phyloP scores from a whole-genome alignment of 2,797 vertebrate genomes.

The Oophaga sylvatica region DNA sequence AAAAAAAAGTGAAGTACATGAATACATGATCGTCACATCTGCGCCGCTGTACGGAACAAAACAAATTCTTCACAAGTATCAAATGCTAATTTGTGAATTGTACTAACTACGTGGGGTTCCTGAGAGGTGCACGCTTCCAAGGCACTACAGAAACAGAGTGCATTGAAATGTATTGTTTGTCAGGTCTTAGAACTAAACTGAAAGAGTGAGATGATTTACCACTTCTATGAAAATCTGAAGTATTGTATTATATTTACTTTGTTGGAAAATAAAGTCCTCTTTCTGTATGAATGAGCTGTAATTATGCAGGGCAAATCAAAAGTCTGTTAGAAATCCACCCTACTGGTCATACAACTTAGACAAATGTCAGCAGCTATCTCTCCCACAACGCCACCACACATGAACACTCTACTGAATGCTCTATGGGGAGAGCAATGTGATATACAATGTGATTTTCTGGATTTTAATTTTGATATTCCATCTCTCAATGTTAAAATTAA shows the following conservation, averaged over 20 bases:
- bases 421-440: too few species aligned
- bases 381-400: too few species aligned
- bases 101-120: constrained; percentile 16
- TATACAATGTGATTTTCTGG: too few species aligned
- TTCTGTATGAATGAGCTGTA: background rate
- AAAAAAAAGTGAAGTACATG: constrained; percentile 22
- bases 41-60: constrained; percentile 27
- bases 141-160: constrained; percentile 1
- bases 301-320: background rate
- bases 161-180: background rate
- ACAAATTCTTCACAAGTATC: constrained; percentile 39
- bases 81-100: constrained; percentile 30
- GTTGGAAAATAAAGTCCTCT: background rate
- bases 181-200: background rate
- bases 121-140: constrained; percentile 9
- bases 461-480: too few species aligned
- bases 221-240: background rate
- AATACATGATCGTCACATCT: constrained; percentile 10
- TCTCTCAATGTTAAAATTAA: too few species aligned
- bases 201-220: background rate
- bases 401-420: too few species aligned
- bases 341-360: too few species aligned
- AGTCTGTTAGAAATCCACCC: background rate
- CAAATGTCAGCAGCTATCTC: too few species aligned
- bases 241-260: background rate